Conservation (phyloP, 2,888 invertebrate species). For the Spicauda simplicius region DNA sequence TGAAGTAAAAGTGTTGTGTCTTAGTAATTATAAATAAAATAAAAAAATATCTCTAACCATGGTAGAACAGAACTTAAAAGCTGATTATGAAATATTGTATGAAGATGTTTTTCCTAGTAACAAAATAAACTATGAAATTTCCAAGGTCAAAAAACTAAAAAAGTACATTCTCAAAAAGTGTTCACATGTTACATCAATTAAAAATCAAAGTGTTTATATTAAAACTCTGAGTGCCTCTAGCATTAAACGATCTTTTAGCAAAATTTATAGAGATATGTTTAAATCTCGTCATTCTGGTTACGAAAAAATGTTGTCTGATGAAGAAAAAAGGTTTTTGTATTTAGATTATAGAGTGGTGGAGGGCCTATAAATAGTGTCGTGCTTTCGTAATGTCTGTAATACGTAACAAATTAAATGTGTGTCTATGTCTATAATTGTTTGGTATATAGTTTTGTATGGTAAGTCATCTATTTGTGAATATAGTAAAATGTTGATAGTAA, state of each 20-base stretch:
- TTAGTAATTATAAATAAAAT: not conserved
- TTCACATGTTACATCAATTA: constrained; percentile 50
- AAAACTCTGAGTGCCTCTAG: constrained; percentile 67
- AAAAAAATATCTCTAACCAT: constrained; percentile 2
- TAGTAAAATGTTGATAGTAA: too few species aligned
- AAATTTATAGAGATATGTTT: constrained; percentile 67
- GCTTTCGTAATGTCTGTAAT: constrained; percentile 5
- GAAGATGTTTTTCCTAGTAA: constrained; percentile 45
- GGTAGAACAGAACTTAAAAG: constrained; percentile 21
- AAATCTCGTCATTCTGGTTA: constrained; percentile 84
- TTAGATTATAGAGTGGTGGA: constrained; percentile 62
- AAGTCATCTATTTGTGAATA: too few species aligned
- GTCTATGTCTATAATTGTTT: too few species aligned
- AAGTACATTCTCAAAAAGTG: constrained; percentile 58
- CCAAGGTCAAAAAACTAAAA: constrained; percentile 62
- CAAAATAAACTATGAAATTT: constrained; percentile 41
- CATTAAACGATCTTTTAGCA: constrained; percentile 68
- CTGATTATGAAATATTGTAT: constrained; percentile 44
- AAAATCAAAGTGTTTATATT: constrained; percentile 62
- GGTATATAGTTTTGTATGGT: too few species aligned
- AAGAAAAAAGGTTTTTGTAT: constrained; percentile 87
- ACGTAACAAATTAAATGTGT: too few species aligned
- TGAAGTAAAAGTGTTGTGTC: not conserved
- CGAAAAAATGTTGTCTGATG: constrained; percentile 87
- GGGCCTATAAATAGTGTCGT: constrained; percentile 52